Base-by-base conservation (phyloP, 2,797 vertebrate genomes). In the Geotrypetes seraphini region DNA sequence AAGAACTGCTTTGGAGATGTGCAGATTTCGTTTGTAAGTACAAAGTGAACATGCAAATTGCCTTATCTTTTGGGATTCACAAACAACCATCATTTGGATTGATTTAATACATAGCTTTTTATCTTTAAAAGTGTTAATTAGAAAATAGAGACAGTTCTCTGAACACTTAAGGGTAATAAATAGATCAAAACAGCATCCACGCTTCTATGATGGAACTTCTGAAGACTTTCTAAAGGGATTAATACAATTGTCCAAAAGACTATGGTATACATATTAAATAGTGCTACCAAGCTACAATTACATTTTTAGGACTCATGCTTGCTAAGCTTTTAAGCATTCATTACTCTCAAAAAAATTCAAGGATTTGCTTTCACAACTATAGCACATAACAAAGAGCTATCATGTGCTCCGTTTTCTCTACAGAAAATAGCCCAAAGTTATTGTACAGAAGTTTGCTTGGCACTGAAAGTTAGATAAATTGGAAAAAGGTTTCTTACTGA, bases 61-160 rank as follows among this genome's bases (percentile, higher is more conserved):
- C 73, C 88, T 96, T 93, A 96, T 97, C 92, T 92, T 89, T 89
- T 71, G 90, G 88, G 89, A 93, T 80, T 91, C 94, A 96, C 91
- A 96, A 97, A 96, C 90, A 94, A 89, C 84, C 86, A 76, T 88
- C 86, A 87, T 87, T 83, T 85, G 91, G 91, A 96, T 92, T 94
- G 92, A 96, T 94, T 95, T 89, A 92, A 96, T 93, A 92, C 91
- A 83, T 83, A 83, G 84, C 89, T 92, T 93, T 85, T 95, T 92
- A 96, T 96, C 92, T 95, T 89, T 91, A 87, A 94, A 94, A 96
- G 90, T 88, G 90, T 89, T 96, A 96, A 96, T 97, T 96, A 96
- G 88, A 87, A 85, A 87, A 87, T 91, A 90, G 76, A 88, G 86
- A 90, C 85, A 74, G 63, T 66, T 79, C 87, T 92, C 88, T 92